These are phyloP conservation scores for Neopelma chrysocephalum DNA, from an alignment of 2,797 vertebrate genomes.

Conservation along the genomic window DNA sequence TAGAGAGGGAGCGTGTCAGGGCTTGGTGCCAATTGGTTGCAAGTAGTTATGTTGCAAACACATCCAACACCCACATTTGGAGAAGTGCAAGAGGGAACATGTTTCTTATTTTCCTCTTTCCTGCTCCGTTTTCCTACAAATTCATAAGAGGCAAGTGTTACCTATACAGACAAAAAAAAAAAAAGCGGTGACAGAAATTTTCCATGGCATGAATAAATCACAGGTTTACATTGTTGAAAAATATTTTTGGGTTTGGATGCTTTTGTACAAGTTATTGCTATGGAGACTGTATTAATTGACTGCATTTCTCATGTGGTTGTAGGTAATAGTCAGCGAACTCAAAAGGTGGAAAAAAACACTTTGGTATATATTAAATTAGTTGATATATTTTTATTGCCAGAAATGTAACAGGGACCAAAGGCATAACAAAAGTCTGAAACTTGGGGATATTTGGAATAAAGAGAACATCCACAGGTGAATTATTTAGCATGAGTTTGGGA, in stretches of 20 bases:
- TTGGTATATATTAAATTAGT: neutral
- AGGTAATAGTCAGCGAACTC: neutral
- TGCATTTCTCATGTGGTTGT: neutral
- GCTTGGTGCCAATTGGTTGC: slow-evolving; percentile 48
- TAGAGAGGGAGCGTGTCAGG: slow-evolving; percentile 56
- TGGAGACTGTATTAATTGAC: neutral
- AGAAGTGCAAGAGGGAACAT: slow-evolving; percentile 58
- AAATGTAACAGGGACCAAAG: neutral
- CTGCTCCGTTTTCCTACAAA: neutral
- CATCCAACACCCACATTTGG: neutral
- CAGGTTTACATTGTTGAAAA: neutral
- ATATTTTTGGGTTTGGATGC: neutral
- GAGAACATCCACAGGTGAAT: neutral
- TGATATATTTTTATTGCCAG: neutral
- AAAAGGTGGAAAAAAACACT: neutral
- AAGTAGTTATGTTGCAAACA: neutral
- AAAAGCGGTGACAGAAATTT: neutral
- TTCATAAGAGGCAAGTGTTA: neutral
- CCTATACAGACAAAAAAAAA: neutral
- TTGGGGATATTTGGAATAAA: neutral
- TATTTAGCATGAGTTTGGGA: neutral
- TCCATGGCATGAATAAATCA: neutral
- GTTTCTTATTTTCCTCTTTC: slow-evolving; percentile 47
- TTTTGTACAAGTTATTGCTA: neutral
- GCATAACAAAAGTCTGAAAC: neutral